Percentiles rank a stretch among this genome's conserved stretches.
phyloP scores from a whole-genome alignment of 2,888 invertebrate species.

The Drosophila fulvimacula region DNA sequence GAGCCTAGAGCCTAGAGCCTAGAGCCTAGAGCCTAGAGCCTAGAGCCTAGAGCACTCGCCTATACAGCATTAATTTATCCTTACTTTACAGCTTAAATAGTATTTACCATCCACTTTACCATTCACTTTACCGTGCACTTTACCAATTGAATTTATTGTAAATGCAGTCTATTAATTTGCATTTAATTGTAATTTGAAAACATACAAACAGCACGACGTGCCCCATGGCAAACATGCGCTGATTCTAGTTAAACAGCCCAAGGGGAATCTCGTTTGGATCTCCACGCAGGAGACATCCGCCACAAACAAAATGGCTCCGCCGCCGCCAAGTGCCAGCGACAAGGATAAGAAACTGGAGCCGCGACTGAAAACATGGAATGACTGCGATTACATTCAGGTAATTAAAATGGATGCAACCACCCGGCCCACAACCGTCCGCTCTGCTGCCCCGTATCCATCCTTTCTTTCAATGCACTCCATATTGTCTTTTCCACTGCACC shows the following conservation, averaged over 20 bases:
- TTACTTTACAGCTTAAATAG: neutral
- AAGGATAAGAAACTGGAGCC: constrained; percentile 86
- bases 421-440: constrained; percentile 3
- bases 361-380: constrained; percentile 90
- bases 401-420: constrained; percentile 70
- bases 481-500: constrained; percentile 19
- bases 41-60: too few species aligned
- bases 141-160: constrained; percentile 7
- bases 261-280: constrained; percentile 93
- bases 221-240: constrained; percentile 95
- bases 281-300: constrained; percentile 89
- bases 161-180: constrained; percentile 45
- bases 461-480: constrained; percentile 14
- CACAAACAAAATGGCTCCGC: constrained; percentile 85
- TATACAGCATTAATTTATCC: neutral
- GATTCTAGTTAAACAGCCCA: constrained; percentile 93
- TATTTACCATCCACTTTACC: neutral
- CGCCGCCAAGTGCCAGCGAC: constrained; percentile 85
- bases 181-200: constrained; percentile 47
- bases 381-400: constrained; percentile 93
- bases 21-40: too few species aligned
- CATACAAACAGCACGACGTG: constrained; percentile 88
- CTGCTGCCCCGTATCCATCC: neutral
- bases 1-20: too few species aligned
- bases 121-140: neutral